Percentiles rank a stretch among this genome's conserved stretches.
phyloP scores from a whole-genome alignment of 2,888 invertebrate species.

The Tinea pellionella region DNA sequence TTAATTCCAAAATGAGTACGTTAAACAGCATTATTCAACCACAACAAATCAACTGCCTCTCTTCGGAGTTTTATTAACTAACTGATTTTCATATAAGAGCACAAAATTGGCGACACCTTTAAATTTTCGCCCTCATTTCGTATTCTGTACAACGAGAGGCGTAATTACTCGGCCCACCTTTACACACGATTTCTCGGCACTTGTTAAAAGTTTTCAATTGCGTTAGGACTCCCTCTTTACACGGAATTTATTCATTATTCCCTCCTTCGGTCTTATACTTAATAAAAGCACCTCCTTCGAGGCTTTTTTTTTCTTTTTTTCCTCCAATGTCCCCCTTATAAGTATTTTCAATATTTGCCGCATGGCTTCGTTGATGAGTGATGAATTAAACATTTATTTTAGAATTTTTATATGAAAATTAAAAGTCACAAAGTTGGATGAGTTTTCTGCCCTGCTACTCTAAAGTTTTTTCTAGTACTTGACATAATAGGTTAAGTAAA shows the following conservation, averaged over 20 bases:
- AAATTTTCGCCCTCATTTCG: constrained; percentile 56
- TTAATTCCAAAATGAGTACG: background rate
- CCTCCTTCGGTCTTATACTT: constrained; percentile 44
- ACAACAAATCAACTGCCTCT: background rate
- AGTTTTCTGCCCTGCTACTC: background rate
- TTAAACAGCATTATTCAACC: background rate
- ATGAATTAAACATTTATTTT: constrained; percentile 58
- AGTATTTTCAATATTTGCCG: constrained; percentile 64
- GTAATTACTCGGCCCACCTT: constrained; percentile 61
- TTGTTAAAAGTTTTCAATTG: constrained; percentile 71
- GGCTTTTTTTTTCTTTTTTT: constrained; percentile 39
- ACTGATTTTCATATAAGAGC: constrained; percentile 48
- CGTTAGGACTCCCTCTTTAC: constrained; percentile 56
- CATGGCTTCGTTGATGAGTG: constrained; percentile 52
- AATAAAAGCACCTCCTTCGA: constrained; percentile 50
- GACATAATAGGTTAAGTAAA: background rate
- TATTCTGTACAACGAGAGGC: constrained; percentile 47
- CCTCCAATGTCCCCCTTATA: constrained; percentile 39
- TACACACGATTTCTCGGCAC: constrained; percentile 67
- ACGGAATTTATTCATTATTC: constrained; percentile 67
- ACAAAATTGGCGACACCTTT: constrained; percentile 26
- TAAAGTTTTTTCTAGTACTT: too few species aligned
- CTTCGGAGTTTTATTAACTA: constrained; percentile 30
- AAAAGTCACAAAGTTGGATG: constrained; percentile 2
- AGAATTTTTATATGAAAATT: constrained; percentile 31